phyloP scores from a whole-genome alignment of 2,113 vertebrate species.

The Pangasianodon hypophthalmus region DNA sequence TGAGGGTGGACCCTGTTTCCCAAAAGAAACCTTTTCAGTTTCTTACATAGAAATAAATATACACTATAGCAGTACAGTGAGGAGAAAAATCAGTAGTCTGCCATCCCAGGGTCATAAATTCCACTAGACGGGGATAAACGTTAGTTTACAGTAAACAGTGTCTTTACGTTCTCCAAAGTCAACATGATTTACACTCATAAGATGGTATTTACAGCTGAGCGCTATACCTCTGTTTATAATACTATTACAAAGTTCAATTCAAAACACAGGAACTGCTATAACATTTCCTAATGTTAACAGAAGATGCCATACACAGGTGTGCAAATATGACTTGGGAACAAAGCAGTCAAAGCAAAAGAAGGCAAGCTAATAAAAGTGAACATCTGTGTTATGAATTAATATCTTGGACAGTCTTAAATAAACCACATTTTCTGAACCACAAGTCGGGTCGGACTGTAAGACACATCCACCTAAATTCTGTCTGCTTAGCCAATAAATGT shows the following conservation, averaged over 20 bases:
- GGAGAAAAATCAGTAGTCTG: conserved; percentile 26
- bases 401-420: neutral
- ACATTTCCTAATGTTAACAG: neutral
- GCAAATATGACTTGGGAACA: neutral
- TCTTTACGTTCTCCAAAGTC: conserved; percentile 5
- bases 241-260: neutral
- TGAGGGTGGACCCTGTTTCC: conserved; percentile 29
- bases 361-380: neutral
- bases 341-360: neutral
- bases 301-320: neutral
- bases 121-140: conserved; percentile 24
- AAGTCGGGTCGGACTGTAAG: neutral
- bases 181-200: conserved; percentile 48
- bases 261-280: neutral
- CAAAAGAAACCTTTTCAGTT: neutral
- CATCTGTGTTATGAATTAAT: neutral
- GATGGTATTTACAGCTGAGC: conserved; percentile 32
- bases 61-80: neutral
- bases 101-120: conserved; percentile 41
- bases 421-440: neutral
- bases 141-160: conserved; percentile 50
- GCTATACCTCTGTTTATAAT: neutral
- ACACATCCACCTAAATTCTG: neutral
- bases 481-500: neutral
- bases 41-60: neutral